These are phyloP conservation scores for Drosophila bipectinata DNA, from an alignment of 1,140 invertebrate species.

Conservation along the genomic window DNA sequence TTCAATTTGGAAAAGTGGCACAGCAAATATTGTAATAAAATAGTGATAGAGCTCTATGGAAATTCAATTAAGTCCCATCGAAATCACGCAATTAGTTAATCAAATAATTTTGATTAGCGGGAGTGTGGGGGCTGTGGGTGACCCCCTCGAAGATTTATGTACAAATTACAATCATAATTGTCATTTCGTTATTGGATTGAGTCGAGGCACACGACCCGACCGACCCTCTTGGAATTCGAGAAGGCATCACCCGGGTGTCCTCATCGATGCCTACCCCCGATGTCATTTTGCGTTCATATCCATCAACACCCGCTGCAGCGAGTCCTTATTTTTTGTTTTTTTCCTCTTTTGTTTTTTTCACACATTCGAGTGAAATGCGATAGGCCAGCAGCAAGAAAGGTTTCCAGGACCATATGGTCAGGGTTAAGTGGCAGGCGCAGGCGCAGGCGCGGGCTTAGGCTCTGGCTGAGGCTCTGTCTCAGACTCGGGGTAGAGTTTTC, in stretches of 20 bases:
- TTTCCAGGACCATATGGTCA: conserved; percentile 65
- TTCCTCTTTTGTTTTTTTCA: conserved; percentile 54
- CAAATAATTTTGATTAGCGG: conserved; percentile 77
- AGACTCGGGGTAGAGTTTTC: conserved; percentile 54
- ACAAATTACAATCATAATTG: conserved; percentile 74
- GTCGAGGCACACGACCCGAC: conserved; percentile 57
- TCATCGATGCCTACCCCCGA: conserved; percentile 57
- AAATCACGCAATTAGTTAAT: conserved; percentile 83
- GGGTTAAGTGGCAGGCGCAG: conserved; percentile 16
- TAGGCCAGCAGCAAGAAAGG: conserved; percentile 48
- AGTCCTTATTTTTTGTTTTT: conserved; percentile 4
- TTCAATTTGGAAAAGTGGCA: conserved; percentile 79
- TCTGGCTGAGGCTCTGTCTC: background rate
- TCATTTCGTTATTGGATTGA: conserved; percentile 60
- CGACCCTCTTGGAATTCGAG: conserved; percentile 28
- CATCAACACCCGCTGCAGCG: conserved; percentile 60
- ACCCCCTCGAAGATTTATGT: conserved; percentile 64
- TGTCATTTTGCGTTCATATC: conserved; percentile 78
- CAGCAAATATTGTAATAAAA: conserved; percentile 57
- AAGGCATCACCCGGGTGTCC: conserved; percentile 19
- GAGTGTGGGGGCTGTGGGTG: background rate
- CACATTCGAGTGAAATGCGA: conserved; percentile 75
- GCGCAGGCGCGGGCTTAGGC: conserved; percentile 55
- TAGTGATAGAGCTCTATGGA: conserved; percentile 54
- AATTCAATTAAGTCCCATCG: conserved; percentile 80